Evolutionary conservation across 2,888 invertebrate species (phyloP).

Genomic region (Portevinia maculata): DNA sequence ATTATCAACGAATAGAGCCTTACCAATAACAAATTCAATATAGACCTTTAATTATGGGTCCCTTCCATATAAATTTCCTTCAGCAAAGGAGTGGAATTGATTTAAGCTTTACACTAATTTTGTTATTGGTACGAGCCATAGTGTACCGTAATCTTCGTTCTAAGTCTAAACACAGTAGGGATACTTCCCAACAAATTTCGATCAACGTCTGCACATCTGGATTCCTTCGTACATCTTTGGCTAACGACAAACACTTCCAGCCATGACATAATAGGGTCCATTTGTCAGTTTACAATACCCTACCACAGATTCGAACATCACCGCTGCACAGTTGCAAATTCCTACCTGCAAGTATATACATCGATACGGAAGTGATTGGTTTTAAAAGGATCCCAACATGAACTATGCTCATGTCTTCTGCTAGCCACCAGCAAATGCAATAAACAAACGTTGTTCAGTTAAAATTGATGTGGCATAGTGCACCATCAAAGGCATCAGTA

Average conservation of each 20-base stretch:
- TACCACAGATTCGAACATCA: constrained; percentile 4
- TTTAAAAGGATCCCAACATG: constrained; percentile 38
- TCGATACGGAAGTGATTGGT: constrained; percentile 57
- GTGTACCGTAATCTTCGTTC: too few relatives aligned
- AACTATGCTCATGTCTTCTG: constrained; percentile 25
- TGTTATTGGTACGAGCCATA: too few relatives aligned
- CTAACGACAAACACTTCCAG: constrained; percentile 67
- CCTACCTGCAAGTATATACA: neutral
- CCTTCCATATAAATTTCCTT: too few relatives aligned
- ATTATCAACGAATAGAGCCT: too few relatives aligned
- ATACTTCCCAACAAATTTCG: too few relatives aligned
- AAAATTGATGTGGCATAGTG: constrained; percentile 18
- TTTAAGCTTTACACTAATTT: too few relatives aligned
- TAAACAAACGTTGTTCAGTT: constrained; percentile 58
- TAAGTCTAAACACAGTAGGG: too few relatives aligned
- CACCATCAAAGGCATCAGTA: neutral
- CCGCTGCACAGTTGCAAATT: neutral
- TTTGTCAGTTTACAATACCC: constrained; percentile 27
- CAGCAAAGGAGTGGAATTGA: too few relatives aligned
- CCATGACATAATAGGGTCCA: constrained; percentile 46
- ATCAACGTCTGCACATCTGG: too few relatives aligned
- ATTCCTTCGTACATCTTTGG: constrained; percentile 19
- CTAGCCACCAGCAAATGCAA: constrained; percentile 53
- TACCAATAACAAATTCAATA: too few relatives aligned
- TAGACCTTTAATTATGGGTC: too few relatives aligned